Percentiles rank a stretch among this genome's conserved stretches.
These are phyloP conservation scores for Melangyna quadrimaculata DNA, from an alignment of 2,888 invertebrate species.

Conservation along the genomic window DNA sequence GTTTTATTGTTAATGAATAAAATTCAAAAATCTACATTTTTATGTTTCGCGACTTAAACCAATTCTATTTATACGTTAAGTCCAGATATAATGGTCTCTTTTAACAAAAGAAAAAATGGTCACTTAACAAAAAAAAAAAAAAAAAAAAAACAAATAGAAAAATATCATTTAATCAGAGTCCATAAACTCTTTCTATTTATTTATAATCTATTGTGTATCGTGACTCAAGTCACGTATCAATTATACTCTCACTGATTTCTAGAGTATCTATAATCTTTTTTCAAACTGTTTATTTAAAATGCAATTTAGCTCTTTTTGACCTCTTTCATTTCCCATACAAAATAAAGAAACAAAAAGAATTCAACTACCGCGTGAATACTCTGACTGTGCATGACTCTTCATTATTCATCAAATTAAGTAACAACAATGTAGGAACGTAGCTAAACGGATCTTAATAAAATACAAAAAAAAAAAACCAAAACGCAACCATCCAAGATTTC, in stretches of 20 bases:
- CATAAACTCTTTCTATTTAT: not conserved
- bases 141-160: too few relatives aligned
- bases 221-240: conserved; percentile 57
- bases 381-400: conserved; percentile 11
- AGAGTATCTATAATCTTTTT: not conserved
- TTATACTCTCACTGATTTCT: conserved; percentile 40
- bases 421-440: conserved; percentile 2
- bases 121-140: too few relatives aligned
- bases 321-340: conserved; percentile 19
- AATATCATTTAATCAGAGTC: not conserved
- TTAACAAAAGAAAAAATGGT: too few relatives aligned
- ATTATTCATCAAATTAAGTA: conserved; percentile 34
- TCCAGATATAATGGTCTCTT: too few relatives aligned
- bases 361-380: not conserved
- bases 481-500: conserved; percentile 40
- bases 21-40: too few relatives aligned
- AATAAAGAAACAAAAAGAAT: not conserved
- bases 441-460: conserved; percentile 20
- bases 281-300: conserved; percentile 10
- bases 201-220: not conserved
- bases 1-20: too few relatives aligned
- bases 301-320: conserved; percentile 31
- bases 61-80: too few relatives aligned
- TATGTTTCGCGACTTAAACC: too few relatives aligned
- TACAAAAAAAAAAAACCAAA: not conserved